Conservation (phyloP, 2,888 invertebrate genomes). For the Leptothorax acervorum region DNA sequence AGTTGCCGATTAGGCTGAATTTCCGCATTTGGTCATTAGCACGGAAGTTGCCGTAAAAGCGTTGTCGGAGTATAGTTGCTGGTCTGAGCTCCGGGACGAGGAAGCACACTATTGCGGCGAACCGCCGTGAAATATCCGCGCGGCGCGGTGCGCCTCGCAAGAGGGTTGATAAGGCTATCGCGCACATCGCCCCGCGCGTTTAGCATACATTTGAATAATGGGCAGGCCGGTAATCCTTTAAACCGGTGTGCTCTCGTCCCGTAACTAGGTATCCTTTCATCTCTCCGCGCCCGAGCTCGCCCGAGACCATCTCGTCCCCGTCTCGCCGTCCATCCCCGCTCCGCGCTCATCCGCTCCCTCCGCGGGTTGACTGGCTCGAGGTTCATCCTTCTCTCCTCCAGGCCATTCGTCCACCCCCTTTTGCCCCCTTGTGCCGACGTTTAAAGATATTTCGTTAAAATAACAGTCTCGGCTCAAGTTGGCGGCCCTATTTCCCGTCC, state of each 20-base stretch:
- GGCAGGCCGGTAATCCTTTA: slow-evolving; percentile 85
- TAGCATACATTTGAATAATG: slow-evolving; percentile 86
- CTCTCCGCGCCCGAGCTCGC: slow-evolving; percentile 77
- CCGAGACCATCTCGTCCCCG: slow-evolving; percentile 72
- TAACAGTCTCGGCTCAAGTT: slow-evolving; percentile 83
- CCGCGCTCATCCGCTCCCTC: slow-evolving; percentile 43
- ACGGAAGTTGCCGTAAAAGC: slow-evolving; percentile 17
- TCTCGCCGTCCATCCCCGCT: slow-evolving; percentile 55
- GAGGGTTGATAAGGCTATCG: slow-evolving; percentile 85
- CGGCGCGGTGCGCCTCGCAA: slow-evolving; percentile 72
- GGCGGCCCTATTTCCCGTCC: slow-evolving; percentile 41
- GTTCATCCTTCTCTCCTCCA: slow-evolving; percentile 63
- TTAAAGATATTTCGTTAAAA: slow-evolving; percentile 86
- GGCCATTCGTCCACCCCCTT: slow-evolving; percentile 59
- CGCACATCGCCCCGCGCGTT: slow-evolving; percentile 82
- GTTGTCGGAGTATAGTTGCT: slow-evolving; percentile 21
- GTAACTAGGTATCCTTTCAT: slow-evolving; percentile 85
- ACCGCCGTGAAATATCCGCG: slow-evolving; percentile 72
- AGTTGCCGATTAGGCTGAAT: background rate
- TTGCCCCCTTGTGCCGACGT: slow-evolving; percentile 71
- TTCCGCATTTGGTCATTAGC: slow-evolving; percentile 24
- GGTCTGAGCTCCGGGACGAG: slow-evolving; percentile 10
- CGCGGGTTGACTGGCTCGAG: slow-evolving; percentile 62
- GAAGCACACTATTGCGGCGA: slow-evolving; percentile 64
- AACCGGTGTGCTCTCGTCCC: slow-evolving; percentile 84